Evolutionary conservation across 2,797 vertebrate species (phyloP), one percentile per base, ranked within the genome.

Genomic region (Picus viridis): DNA sequence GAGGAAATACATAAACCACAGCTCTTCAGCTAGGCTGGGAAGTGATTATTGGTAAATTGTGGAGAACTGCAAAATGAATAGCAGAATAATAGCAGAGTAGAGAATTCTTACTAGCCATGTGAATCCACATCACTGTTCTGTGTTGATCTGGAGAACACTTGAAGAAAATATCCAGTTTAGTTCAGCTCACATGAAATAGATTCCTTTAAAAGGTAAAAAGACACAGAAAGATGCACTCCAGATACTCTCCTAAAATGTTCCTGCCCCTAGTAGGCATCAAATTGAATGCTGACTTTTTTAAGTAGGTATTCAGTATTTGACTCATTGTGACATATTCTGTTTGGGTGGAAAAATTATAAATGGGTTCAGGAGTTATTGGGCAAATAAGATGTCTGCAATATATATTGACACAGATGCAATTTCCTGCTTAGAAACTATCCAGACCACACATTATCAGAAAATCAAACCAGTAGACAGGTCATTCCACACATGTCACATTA

Each of bases 121-220:
- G 56, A 91, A 86, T 81, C 32, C 27, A 72, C 18, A 53, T 34
- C 16, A 59, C 6, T 58, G 16, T 75, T 88, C 63, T 81, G 51
- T 78, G 93, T 83, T 1, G 1, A 58, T 58, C 27, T 81, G 32
- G 36, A 89, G n/a, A 90, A 59, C 23, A 59, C 59, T 45, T 88
- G 62, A 89, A 86, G 67, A 26, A 91, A 88, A 71, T 53, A 70
- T 2, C 17, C 12, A 43, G 41, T 72, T 83, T 34, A 29, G 32
- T 70, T 79, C 75, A 80, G 56, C 10, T 43, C 12, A 54, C 16
- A 63, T 26, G 15, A 75, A 67, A 78, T 8, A 59, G 58, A 59
- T 59, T 72, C 17, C 26, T 76, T 67, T 76, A 58, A 81, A 91
- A 75, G 19, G 53, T 74, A 92, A 88, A 94, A 69, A 83, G 83